Conservation (phyloP, 2,113 vertebrate genomes). For the Mesitornis unicolor region DNA sequence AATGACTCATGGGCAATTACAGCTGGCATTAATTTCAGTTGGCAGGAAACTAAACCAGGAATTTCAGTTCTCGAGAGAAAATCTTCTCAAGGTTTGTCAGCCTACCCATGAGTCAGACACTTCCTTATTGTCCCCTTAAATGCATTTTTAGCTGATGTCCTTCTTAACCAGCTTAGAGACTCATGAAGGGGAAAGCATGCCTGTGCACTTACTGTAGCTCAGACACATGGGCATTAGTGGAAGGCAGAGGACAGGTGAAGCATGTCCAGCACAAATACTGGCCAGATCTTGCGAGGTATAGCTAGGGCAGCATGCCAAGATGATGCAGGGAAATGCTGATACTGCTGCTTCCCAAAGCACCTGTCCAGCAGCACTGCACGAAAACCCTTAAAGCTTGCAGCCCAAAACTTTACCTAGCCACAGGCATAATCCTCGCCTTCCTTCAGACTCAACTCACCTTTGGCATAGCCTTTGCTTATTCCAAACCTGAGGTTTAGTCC, state of each 20-base stretch:
- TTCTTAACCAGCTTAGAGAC: not conserved
- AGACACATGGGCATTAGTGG: not conserved
- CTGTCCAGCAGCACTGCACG: not conserved
- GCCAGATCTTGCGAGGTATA: not conserved
- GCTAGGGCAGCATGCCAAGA: not conserved
- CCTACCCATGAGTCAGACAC: not conserved
- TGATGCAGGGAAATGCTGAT: not conserved
- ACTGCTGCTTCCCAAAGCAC: not conserved
- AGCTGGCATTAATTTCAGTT: not conserved
- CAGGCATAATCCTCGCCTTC: not conserved
- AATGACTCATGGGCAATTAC: slow-evolving; percentile 2
- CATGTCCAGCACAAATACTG: not conserved
- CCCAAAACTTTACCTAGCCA: not conserved
- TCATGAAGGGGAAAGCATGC: not conserved
- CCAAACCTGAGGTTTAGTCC: not conserved
- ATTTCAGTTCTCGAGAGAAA: not conserved
- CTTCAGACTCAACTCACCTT: not conserved
- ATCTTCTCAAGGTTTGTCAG: not conserved
- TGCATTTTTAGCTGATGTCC: not conserved
- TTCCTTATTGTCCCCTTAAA: not conserved
- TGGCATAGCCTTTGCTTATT: not conserved
- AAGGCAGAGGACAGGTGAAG: not conserved
- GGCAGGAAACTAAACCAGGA: not conserved
- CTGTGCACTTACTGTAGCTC: not conserved
- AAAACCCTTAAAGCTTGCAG: not conserved